These are phyloP conservation scores for Drosophila equinoxialis DNA, from an alignment of 1,140 invertebrate genomes.

Conservation along the genomic window DNA sequence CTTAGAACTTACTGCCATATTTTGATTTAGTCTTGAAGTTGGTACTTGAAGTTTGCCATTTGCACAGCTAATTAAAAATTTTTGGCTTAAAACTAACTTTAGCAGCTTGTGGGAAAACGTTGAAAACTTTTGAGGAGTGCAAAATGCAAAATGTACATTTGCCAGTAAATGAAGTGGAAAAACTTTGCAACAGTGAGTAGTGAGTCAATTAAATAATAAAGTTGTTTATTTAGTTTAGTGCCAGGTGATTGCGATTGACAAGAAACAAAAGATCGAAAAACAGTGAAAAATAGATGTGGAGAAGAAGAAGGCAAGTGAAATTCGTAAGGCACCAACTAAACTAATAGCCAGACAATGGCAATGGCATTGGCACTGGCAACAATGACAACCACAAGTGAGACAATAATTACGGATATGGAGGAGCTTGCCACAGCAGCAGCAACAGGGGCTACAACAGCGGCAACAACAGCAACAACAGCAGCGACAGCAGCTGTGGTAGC, in stretches of 20 bases:
- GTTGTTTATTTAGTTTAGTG: background rate
- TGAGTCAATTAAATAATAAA: slow-evolving; percentile 3
- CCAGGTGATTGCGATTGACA: background rate
- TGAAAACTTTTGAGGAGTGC: background rate
- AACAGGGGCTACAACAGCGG: slow-evolving; percentile 9
- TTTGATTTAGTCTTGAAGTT: too few relatives aligned
- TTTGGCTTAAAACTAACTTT: too few relatives aligned
- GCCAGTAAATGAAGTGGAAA: background rate
- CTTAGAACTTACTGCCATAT: too few relatives aligned
- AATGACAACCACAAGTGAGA: slow-evolving; percentile 3
- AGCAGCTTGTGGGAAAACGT: background rate
- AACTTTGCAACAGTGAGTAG: background rate
- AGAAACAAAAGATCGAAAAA: background rate
- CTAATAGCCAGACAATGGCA: slow-evolving; percentile 13
- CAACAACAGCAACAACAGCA: slow-evolving; percentile 18
- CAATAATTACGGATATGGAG: background rate
- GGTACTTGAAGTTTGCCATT: too few relatives aligned
- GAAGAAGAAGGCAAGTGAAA: background rate
- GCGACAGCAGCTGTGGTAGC: slow-evolving; percentile 7
- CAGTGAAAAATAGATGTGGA: background rate
- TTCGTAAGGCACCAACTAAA: background rate
- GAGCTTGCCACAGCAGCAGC: background rate
- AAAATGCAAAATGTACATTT: background rate
- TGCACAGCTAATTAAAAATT: too few relatives aligned
- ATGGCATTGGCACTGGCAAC: slow-evolving; percentile 10